Percentiles rank a stretch among this genome's conserved stretches.
Conservation (phyloP, 2,797 vertebrate species). For the Pteronotus mesoamericanus region DNA sequence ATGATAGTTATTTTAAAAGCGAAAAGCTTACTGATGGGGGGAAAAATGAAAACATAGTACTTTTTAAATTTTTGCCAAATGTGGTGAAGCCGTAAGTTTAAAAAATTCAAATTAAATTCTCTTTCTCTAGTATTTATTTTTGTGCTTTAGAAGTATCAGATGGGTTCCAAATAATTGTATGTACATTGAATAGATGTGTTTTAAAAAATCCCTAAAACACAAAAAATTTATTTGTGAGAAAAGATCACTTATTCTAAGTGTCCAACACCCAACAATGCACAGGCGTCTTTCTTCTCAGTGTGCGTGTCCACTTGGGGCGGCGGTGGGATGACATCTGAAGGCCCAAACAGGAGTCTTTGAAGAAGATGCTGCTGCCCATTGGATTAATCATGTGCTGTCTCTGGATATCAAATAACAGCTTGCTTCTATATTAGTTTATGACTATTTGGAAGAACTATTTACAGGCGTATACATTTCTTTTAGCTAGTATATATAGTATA, state of each 20-base stretch:
- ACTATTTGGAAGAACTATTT: background rate
- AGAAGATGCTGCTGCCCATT: background rate
- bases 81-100: background rate
- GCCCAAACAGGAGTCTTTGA: background rate
- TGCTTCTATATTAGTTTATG: background rate
- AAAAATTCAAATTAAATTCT: background rate
- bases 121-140: background rate
- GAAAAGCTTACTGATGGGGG: background rate
- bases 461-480: background rate
- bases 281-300: background rate
- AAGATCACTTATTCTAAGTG: background rate
- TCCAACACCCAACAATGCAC: background rate
- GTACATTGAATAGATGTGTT: background rate
- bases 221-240: background rate
- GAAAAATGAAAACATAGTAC: background rate
- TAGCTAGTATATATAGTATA: background rate
- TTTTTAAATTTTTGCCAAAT: background rate
- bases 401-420: background rate
- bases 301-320: rapidly evolving
- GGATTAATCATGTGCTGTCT: background rate
- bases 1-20: background rate
- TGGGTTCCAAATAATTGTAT: background rate
- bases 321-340: background rate
- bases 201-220: background rate
- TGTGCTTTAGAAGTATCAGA: background rate